Conservation (phyloP, 2,888 invertebrate species). For the Leptopterna dolabrata region DNA sequence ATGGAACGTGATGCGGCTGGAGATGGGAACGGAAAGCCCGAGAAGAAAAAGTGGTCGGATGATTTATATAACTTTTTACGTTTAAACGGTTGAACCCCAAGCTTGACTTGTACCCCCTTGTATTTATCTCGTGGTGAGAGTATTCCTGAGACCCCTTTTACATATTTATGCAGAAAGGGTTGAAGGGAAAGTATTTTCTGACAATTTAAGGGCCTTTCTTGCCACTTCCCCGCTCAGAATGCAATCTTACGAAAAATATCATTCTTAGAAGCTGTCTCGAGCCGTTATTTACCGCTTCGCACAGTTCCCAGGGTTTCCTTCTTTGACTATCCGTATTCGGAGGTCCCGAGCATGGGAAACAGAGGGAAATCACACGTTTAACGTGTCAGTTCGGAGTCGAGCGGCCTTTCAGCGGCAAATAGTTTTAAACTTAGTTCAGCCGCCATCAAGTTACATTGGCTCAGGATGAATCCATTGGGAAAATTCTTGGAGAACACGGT, state of each 20-base stretch:
- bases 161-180: slow-evolving; percentile 48
- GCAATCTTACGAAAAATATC: neutral
- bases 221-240: neutral
- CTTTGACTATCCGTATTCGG: too few relatives aligned
- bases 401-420: too few relatives aligned
- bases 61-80: slow-evolving; percentile 35
- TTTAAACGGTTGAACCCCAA: slow-evolving; percentile 20
- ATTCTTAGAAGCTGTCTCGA: neutral
- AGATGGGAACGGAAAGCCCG: neutral
- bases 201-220: slow-evolving; percentile 35
- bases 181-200: slow-evolving; percentile 42
- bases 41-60: slow-evolving; percentile 14
- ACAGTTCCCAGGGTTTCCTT: neutral
- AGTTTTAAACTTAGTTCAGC: too few relatives aligned
- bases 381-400: too few relatives aligned
- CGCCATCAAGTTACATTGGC: too few relatives aligned
- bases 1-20: neutral
- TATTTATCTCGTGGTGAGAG: slow-evolving; percentile 36
- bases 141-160: slow-evolving; percentile 27
- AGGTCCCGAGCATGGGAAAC: too few relatives aligned
- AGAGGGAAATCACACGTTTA: too few relatives aligned
- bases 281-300: neutral
- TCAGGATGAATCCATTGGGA: too few relatives aligned
- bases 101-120: slow-evolving; percentile 38
- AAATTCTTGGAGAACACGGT: too few relatives aligned